A percentile compares a stretch with the other conserved stretches of the same genome.
Conservation (phyloP, 2,888 invertebrate genomes). For the Cheilosia pagana region DNA sequence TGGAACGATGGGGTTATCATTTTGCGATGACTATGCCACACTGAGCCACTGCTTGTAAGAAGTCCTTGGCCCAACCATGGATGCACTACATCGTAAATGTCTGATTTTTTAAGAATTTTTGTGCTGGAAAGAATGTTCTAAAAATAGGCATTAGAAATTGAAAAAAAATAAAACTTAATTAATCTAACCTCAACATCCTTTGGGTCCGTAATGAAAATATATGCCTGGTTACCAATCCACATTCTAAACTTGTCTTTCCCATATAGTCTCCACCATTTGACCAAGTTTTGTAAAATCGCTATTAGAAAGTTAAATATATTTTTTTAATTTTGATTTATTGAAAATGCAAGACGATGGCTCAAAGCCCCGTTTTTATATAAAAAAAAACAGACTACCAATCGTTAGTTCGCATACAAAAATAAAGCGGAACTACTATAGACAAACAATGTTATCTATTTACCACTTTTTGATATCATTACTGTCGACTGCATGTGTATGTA, state of each 20-base stretch:
- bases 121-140: conserved; percentile 81
- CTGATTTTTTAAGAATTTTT: conserved; percentile 84
- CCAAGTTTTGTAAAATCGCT: conserved; percentile 78
- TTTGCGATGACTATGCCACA: conserved; percentile 85
- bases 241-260: conserved; percentile 75
- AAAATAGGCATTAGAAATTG: background rate
- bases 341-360: too few species aligned
- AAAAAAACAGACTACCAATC: too few species aligned
- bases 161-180: too few species aligned
- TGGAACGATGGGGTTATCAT: conserved; percentile 85
- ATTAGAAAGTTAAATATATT: too few species aligned
- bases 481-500: too few species aligned
- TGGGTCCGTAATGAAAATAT: conserved; percentile 76
- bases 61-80: conserved; percentile 84
- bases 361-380: too few species aligned
- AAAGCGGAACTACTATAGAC: too few species aligned
- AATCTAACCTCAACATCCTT: conserved; percentile 79
- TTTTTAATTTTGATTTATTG: too few species aligned
- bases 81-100: conserved; percentile 81
- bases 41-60: conserved; percentile 82
- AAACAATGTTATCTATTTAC: too few species aligned
- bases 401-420: too few species aligned
- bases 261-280: conserved; percentile 77
- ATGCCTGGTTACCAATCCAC: conserved; percentile 77
- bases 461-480: too few species aligned